These are phyloP conservation scores for Cyclargus thomasi DNA, from an alignment of 1,140 invertebrate genomes.

Conservation along the genomic window DNA sequence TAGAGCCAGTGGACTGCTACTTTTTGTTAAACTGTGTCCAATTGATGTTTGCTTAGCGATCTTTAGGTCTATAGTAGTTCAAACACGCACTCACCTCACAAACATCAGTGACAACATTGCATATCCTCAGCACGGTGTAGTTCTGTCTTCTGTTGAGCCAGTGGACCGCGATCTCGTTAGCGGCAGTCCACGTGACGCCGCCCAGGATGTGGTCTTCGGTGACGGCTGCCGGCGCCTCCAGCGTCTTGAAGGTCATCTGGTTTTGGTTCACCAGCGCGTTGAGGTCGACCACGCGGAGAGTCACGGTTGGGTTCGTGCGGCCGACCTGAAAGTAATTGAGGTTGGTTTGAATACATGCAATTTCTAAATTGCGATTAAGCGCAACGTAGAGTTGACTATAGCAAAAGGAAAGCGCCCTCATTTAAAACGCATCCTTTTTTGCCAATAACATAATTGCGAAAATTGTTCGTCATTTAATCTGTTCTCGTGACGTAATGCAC, in stretches of 20 bases:
- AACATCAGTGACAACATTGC: slow-evolving; percentile 41
- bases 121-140: slow-evolving; percentile 62
- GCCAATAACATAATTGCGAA: too few relatives aligned
- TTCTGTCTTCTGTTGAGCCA: slow-evolving; percentile 95
- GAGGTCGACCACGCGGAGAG: slow-evolving; percentile 57
- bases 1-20: too few relatives aligned
- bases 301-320: slow-evolving; percentile 60
- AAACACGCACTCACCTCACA: slow-evolving; percentile 41
- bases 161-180: slow-evolving; percentile 81
- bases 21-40: too few relatives aligned
- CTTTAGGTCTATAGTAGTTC: too few relatives aligned
- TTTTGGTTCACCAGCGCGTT: slow-evolving; percentile 30
- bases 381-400: too few relatives aligned
- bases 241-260: slow-evolving; percentile 32
- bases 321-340: slow-evolving; percentile 47
- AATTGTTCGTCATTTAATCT: too few relatives aligned
- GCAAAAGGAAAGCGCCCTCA: too few relatives aligned
- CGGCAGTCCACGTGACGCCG: slow-evolving; percentile 86
- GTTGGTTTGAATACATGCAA: background rate
- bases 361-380: background rate
- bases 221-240: slow-evolving; percentile 67
- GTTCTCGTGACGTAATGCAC: too few relatives aligned
- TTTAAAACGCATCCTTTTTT: too few relatives aligned
- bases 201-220: slow-evolving; percentile 75
- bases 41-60: too few relatives aligned